These are phyloP conservation scores for Coelogynopora nodosa DNA, from an alignment of 2,888 invertebrate species.

Conservation along the genomic window DNA sequence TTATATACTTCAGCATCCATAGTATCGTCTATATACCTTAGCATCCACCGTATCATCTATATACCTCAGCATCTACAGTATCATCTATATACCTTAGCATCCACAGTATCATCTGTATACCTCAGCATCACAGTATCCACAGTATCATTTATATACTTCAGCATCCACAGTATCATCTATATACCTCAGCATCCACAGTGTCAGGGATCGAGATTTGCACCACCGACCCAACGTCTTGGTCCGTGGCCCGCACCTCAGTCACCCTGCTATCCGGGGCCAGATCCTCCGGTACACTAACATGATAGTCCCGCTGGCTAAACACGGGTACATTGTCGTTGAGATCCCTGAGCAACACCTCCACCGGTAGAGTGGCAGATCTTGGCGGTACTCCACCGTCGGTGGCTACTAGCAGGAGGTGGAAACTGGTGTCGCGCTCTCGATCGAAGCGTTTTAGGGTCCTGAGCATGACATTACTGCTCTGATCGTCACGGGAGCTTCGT, in stretches of 20 bases:
- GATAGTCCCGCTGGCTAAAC: neutral
- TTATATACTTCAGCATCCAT: no score
- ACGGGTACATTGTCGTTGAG: conserved; percentile 24
- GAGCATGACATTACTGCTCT: neutral
- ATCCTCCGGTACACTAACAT: neutral
- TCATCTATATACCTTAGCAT: no score
- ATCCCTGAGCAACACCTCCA: conserved; percentile 1
- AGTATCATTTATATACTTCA: no score
- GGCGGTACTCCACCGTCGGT: conserved; percentile 19
- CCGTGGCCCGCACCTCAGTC: conserved; percentile 26
- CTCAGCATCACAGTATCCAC: no score
- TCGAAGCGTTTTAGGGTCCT: conserved; percentile 22
- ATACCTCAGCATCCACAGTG: neutral
- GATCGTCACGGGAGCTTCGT: neutral
- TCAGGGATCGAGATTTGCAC: conserved; percentile 7
- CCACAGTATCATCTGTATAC: no score
- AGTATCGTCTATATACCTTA: no score
- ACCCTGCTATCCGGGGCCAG: neutral
- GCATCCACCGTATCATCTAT: no score
- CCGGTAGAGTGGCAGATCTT: neutral
- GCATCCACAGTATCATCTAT: no score
- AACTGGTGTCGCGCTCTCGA: conserved; percentile 20
- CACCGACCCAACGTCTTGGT: neutral
- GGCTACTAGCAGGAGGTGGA: conserved; percentile 32
- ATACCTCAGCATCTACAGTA: no score